Percentiles rank a stretch among this genome's conserved stretches.
Conservation (phyloP, 2,797 vertebrate species). For the Poeciliopsis gracilis region DNA sequence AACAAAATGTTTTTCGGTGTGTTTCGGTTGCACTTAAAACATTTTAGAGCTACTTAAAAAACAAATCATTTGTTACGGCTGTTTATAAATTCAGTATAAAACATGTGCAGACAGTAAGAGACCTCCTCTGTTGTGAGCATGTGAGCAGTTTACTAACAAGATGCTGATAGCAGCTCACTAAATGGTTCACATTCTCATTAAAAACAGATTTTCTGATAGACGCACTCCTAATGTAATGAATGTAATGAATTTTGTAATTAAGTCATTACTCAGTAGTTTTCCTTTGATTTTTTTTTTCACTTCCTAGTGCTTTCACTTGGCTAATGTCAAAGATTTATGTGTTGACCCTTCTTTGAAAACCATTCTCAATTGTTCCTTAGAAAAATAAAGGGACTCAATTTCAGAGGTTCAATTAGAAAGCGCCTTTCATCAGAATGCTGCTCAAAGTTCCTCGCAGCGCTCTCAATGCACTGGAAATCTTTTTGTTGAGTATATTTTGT, state of each 20-base stretch:
- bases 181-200: not conserved
- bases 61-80: too few relatives aligned
- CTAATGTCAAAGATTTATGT: slow-evolving; percentile 18
- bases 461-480: not conserved
- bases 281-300: not conserved
- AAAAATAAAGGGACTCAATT: slow-evolving; percentile 13
- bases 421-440: not conserved
- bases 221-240: not conserved
- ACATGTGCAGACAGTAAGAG: too few relatives aligned
- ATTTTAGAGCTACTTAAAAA: not conserved
- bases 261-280: slow-evolving; percentile 12
- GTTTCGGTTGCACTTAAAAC: not conserved
- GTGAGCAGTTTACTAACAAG: not conserved
- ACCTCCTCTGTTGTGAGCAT: not conserved
- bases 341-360: slow-evolving; percentile 16
- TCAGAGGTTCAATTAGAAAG: slow-evolving; percentile 1
- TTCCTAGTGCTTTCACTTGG: not conserved
- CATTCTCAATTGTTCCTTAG: slow-evolving; percentile 7
- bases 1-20: not conserved
- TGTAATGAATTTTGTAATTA: slow-evolving; percentile 18
- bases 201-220: slow-evolving; percentile 2
- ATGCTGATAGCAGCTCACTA: not conserved
- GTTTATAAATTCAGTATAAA: too few relatives aligned
- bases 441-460: not conserved
- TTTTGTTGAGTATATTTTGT: slow-evolving; percentile 2